Evolutionary conservation across 2,888 invertebrate species (phyloP), one percentile per base, ranked within the genome.

Genomic region (Chrysodeixis includens): DNA sequence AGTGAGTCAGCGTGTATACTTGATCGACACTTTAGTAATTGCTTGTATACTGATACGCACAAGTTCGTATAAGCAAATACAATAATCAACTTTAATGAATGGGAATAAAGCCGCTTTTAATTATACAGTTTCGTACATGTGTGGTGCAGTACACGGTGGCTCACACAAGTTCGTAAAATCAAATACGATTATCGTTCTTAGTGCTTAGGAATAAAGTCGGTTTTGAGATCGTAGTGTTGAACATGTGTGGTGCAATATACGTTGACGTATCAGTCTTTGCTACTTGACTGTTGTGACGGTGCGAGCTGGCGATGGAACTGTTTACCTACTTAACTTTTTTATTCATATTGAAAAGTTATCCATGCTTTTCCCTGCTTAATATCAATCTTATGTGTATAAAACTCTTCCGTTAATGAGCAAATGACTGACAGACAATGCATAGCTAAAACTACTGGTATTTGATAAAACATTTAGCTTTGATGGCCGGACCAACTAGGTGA

Each of bases 11-110:
- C 56, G 14, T 0, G 40, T 57, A 32, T 52, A 22, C 52, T 62
- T 74, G 82, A 78, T 81, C 54, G 79, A 76, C 78, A 75, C 63
- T 62, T 68, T 66, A 77, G 83, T 85, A 85, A 86, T 86, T 84
- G 72, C 83, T 79, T 81, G 18, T 49, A 49, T n/a, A n/a, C n/a
- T 40, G 40, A 5, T n/a, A n/a, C 40, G n/a, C 40, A 40, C 40
- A 40, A 40, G 40, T 40, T n/a, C 1, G 14, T 6, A 6, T 6
- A n/a, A 3, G 5, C 5, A 5, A n/a, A 14, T 5, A n/a, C 6
- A 6, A 40, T 14, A n/a, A 40, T 40, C 40, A 40, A n/a, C n/a
- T 6, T n/a, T 40, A 40, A 0, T n/a, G n/a, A 5, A 1, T n/a
- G 6, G 40, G 4, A n/a, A 40, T 40, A 40, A n/a, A n/a, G 40